phyloP scores from a whole-genome alignment of 2,113 vertebrate species.

The Catharus bicknelli region DNA sequence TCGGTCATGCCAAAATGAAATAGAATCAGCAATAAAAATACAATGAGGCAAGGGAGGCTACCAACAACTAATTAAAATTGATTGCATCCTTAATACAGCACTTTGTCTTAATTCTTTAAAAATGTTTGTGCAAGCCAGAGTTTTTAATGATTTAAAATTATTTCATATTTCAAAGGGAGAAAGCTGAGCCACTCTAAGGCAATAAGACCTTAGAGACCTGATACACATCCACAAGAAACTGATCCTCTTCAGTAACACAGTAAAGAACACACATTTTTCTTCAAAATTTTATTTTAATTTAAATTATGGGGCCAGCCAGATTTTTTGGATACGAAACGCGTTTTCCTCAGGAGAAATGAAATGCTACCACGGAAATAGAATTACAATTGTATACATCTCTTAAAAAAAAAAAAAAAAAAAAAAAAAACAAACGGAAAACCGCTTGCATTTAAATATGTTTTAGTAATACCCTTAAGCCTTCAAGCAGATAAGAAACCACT shows the following conservation, averaged over 20 bases:
- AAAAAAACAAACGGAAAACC: neutral
- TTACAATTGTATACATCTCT: slow-evolving; percentile 75
- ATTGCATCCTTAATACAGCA: neutral
- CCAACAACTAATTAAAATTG: neutral
- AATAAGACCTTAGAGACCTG: neutral
- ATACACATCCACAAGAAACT: neutral
- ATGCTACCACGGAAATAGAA: slow-evolving; percentile 64
- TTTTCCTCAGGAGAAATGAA: slow-evolving; percentile 73
- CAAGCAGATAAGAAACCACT: slow-evolving; percentile 71
- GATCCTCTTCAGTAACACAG: neutral
- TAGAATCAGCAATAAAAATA: neutral
- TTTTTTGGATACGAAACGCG: slow-evolving; percentile 80
- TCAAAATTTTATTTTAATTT: slow-evolving; percentile 89
- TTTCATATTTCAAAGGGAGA: neutral
- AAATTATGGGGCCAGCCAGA: slow-evolving; percentile 86
- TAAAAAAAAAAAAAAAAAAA: neutral
- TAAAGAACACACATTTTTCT: slow-evolving; percentile 71
- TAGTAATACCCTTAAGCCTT: slow-evolving; percentile 68
- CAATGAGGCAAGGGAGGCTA: neutral
- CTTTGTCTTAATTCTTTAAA: neutral
- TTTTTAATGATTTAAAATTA: neutral
- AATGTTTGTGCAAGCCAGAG: neutral
- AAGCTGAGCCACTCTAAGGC: neutral
- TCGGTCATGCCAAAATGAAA: neutral
- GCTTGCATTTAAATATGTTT: slow-evolving; percentile 68